These are phyloP conservation scores for Cacoxenus indagator DNA, from an alignment of 2,888 invertebrate species.

Conservation along the genomic window DNA sequence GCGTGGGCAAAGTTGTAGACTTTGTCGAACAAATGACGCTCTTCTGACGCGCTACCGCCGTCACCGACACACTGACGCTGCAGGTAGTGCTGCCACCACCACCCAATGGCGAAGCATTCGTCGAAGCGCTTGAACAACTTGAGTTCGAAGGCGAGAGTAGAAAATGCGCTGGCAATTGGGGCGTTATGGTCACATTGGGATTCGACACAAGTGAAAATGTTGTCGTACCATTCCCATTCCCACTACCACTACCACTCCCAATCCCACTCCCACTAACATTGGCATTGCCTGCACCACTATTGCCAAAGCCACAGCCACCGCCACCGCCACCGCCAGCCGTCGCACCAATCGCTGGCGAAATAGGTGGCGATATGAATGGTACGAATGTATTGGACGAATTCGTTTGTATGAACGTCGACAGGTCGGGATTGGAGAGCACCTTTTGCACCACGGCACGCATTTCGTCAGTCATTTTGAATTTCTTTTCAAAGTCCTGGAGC, in stretches of 20 bases:
- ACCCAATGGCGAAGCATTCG: constrained; percentile 52
- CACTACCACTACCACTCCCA: not conserved
- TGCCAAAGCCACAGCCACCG: constrained; percentile 25
- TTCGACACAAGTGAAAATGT: constrained; percentile 64
- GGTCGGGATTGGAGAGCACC: constrained; percentile 67
- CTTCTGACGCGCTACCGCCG: constrained; percentile 55
- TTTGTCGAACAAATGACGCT: constrained; percentile 70
- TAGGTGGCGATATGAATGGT: constrained; percentile 68
- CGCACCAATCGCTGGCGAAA: constrained; percentile 64
- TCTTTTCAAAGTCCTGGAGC: constrained; percentile 66
- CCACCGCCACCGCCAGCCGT: constrained; percentile 43
- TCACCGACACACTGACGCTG: not conserved
- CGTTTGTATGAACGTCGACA: constrained; percentile 68
- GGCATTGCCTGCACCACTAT: not conserved
- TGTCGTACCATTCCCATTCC: constrained; percentile 27
- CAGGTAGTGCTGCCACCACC: constrained; percentile 7
- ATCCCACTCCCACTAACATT: not conserved
- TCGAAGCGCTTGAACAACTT: constrained; percentile 55
- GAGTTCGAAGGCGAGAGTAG: constrained; percentile 55
- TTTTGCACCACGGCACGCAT: constrained; percentile 70
- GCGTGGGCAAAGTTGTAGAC: constrained; percentile 41
- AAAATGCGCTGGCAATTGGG: constrained; percentile 61
- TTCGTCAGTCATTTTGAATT: constrained; percentile 69
- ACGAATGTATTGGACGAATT: constrained; percentile 61
- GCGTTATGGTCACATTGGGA: constrained; percentile 66